A percentile compares a stretch with the other conserved stretches of the same genome.
Evolutionary conservation across 2,113 vertebrate species (phyloP).

Genomic region (Dolichallabes microphthalmus): DNA sequence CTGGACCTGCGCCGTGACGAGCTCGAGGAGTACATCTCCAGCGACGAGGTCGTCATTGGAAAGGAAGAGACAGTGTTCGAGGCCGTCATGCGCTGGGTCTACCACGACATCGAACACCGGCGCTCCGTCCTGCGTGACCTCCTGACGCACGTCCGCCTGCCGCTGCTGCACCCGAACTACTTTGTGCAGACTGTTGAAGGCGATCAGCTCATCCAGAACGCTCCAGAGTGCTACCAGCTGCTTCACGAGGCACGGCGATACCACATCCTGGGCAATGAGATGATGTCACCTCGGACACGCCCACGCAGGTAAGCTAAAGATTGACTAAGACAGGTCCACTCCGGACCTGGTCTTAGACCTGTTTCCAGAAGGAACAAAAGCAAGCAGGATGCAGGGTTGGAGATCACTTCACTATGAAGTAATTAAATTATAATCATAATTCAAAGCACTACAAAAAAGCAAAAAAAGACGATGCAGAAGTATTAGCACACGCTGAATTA

Average conservation of each 20-base stretch:
- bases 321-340: not conserved
- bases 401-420: not conserved
- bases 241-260: slow-evolving; percentile 94
- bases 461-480: not conserved
- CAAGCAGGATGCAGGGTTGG: not conserved
- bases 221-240: slow-evolving; percentile 93
- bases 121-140: slow-evolving; percentile 84
- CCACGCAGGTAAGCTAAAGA: slow-evolving; percentile 83
- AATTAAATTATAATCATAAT: not conserved
- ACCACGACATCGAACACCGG: slow-evolving; percentile 81
- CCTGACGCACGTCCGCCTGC: slow-evolving; percentile 89
- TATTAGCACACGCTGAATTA: not conserved
- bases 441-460: not conserved
- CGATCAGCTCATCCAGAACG: slow-evolving; percentile 92
- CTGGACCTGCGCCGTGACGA: slow-evolving; percentile 76
- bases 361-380: not conserved
- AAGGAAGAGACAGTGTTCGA: slow-evolving; percentile 97
- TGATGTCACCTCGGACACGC: slow-evolving; percentile 96
- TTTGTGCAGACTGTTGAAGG: slow-evolving; percentile 98
- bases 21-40: slow-evolving; percentile 90
- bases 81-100: slow-evolving; percentile 96
- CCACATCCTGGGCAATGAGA: slow-evolving; percentile 97
- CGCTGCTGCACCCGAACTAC: slow-evolving; percentile 94
- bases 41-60: slow-evolving; percentile 86
- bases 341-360: not conserved